Percentiles rank a stretch among this genome's conserved stretches.
phyloP scores from a whole-genome alignment of 2,888 invertebrate species.

The Pristionchus mayeri region DNA sequence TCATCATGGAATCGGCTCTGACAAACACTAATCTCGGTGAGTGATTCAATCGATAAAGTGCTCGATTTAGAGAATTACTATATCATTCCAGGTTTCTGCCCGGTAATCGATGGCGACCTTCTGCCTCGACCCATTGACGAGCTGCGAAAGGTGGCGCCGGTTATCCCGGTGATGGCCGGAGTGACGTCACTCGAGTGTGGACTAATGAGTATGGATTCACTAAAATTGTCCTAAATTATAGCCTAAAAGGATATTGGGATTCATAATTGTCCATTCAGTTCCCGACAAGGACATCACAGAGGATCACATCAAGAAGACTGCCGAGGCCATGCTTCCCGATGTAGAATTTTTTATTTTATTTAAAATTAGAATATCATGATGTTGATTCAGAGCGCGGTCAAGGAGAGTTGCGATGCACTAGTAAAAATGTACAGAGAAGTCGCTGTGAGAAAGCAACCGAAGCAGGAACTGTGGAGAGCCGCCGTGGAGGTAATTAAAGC shows the following conservation, averaged over 20 bases:
- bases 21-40: background rate
- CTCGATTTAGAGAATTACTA: too few relatives aligned
- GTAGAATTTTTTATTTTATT: background rate
- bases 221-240: too few relatives aligned
- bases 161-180: background rate
- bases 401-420: background rate
- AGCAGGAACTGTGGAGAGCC: slow-evolving; percentile 26
- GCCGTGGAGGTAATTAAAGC: background rate
- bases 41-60: background rate
- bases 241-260: too few relatives aligned
- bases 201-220: background rate
- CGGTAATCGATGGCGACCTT: slow-evolving; percentile 36
- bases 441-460: slow-evolving; percentile 7
- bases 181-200: slow-evolving; percentile 19
- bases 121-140: background rate
- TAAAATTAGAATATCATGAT: background rate
- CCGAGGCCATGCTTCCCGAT: slow-evolving; percentile 27
- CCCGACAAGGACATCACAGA: slow-evolving; percentile 5
- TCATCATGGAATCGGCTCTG: background rate
- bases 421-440: background rate
- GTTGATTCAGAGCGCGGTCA: background rate
- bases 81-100: slow-evolving; percentile 3
- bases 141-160: background rate
- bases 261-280: background rate
- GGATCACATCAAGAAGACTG: background rate